phyloP scores from a whole-genome alignment of 1,140 invertebrate genomes.

The Pseudomyrmex dendroicus region DNA sequence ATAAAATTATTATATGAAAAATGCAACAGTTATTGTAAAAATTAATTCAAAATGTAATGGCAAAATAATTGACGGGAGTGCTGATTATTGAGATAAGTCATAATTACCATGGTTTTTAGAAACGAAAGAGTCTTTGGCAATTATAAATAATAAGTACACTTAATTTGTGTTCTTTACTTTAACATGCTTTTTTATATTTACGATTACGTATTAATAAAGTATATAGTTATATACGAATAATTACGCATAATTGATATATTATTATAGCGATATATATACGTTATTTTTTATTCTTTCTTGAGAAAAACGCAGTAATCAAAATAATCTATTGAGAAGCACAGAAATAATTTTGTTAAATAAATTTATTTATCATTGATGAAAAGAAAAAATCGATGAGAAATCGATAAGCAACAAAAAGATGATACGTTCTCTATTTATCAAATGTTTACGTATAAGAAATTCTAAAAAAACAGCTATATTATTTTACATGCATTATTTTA shows the following conservation, averaged over 20 bases:
- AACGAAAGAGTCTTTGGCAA: slow-evolving; percentile 2
- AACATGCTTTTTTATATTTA: slow-evolving; percentile 21
- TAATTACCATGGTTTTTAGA: slow-evolving; percentile 30
- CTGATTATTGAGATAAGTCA: slow-evolving; percentile 34
- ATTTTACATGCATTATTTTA: not conserved
- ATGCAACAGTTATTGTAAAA: not conserved
- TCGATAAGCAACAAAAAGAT: not conserved
- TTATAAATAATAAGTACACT: slow-evolving; percentile 27
- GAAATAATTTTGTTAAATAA: not conserved
- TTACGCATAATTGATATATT: slow-evolving; percentile 20
- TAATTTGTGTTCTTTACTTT: slow-evolving; percentile 29
- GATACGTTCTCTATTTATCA: too few relatives aligned
- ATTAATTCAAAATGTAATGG: slow-evolving; percentile 5
- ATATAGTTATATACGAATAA: not conserved
- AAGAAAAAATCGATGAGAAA: not conserved
- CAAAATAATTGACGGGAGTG: slow-evolving; percentile 4
- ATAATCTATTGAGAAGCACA: not conserved
- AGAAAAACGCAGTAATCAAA: not conserved
- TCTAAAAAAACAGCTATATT: too few relatives aligned
- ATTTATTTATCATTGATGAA: not conserved
- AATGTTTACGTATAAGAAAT: too few relatives aligned
- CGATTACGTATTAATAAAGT: slow-evolving; percentile 9
- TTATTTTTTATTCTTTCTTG: not conserved
- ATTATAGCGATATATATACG: not conserved
- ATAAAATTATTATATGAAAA: not conserved